Evolutionary conservation across 1,140 invertebrate species (phyloP), one percentile per base, ranked within the genome.

Genomic region (Apis cerana): DNA sequence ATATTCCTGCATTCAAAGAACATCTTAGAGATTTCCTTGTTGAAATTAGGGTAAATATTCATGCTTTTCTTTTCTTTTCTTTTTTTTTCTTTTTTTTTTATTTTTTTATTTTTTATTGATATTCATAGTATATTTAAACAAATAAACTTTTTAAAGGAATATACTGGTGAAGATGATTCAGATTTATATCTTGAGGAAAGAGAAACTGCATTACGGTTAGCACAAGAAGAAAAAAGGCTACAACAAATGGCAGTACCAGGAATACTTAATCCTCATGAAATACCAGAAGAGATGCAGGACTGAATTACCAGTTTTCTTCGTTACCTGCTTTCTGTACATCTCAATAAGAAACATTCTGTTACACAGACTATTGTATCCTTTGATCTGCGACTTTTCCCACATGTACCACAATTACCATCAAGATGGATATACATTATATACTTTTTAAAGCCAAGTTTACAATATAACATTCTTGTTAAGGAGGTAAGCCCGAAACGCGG

Each of bases 11-110:
- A 79, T 99, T 99, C 94, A 99, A 99, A 93, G 99, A 99, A 94
- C 99, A 99, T 95, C 95, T 99, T 69, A 96, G 99, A 95, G 99
- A 99, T 95, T 99, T 99, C 95, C 96, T 99, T 85, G 99, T 99
- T 87, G 99, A 99, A 95, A 99, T 99, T 93, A 97, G 98, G 94
- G 99, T 99, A 95, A 97, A 97, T 96, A 72, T 65, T 68, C 52
- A 56, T 70, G 62, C 54, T 5, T 21, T n/a, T n/a, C n/a, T n/a
- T n/a, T n/a, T n/a, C n/a, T n/a, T n/a, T n/a, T n/a, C n/a, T n/a
- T n/a, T n/a, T n/a, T n/a, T n/a, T n/a, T n/a, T n/a, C n/a, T n/a
- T 27, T 8, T 0, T 19, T 19, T 13, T 1, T 8, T 13, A 9
- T 4, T 17, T 52, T 1, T n/a, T 17, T 27, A 59, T 59, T 72